These are phyloP conservation scores for Agelaius phoeniceus DNA, from an alignment of 2,113 vertebrate genomes.

Conservation along the genomic window DNA sequence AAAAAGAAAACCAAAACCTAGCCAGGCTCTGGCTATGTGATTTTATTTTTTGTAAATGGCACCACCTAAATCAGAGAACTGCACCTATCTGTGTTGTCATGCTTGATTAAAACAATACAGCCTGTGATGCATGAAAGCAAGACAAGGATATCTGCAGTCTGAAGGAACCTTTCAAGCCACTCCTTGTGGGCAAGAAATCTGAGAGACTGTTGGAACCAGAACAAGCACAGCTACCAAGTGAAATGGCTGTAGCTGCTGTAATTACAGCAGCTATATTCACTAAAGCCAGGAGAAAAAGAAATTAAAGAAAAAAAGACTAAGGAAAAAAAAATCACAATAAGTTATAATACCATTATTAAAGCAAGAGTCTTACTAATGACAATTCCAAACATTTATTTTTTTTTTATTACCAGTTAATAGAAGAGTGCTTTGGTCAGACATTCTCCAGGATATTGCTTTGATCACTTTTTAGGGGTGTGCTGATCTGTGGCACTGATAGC, in stretches of 20 bases:
- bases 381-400: background rate
- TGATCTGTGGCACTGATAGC: background rate
- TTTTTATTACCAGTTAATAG: background rate
- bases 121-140: background rate
- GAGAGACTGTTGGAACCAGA: background rate
- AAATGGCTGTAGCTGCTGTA: background rate
- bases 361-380: background rate
- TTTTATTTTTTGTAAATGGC: background rate
- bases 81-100: background rate
- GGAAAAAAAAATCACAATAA: background rate
- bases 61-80: background rate
- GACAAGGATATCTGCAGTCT: background rate
- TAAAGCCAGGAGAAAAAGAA: background rate
- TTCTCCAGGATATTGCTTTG: background rate
- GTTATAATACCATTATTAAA: background rate
- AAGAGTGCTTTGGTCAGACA: background rate
- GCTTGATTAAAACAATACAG: background rate
- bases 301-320: background rate
- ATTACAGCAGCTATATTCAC: background rate
- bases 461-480: background rate
- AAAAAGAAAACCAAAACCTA: rapidly evolving
- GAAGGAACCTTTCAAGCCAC: background rate
- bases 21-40: background rate
- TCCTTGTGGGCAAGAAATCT: background rate
- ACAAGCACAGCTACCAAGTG: background rate